Base-by-base conservation (phyloP, 2,113 vertebrate species). In the Forbesichthys agassizii region DNA sequence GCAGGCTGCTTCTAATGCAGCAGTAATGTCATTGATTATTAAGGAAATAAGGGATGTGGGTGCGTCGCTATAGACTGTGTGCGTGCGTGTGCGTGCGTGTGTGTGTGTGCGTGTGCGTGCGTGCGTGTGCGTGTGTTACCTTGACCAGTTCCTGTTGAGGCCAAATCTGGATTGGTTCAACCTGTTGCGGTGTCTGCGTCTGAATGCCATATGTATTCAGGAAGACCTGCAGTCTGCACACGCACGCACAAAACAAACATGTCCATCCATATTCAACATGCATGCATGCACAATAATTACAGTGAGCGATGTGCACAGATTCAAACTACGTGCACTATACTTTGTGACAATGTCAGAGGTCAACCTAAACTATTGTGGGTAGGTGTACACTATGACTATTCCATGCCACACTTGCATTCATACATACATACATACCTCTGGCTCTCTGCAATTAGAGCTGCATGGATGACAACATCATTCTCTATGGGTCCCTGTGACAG, bases 151-250 rank as follows among this genome's bases (percentile, higher is more conserved):
- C 98, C 78, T 97, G 95, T 77, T 99, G 98, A 48, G 96, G 93
- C 98, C 98, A 99, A 84, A 99, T 99, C 90, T 99, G 97, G 82
- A 99, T 99, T 53, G 98, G 98, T 77, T 99, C 98, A 70, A 98
- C 97, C 81, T 99, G 98, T 70, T 97, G 96, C 1, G 97, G 98
- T 0, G 98, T 99, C 82, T 99, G 98, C 8, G 97, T 99, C 80
- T 98, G 96, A 80, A 99, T 99, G 42, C 98, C 98, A 0, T 98
- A 99, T 0, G 98, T 99, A 86, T 99, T 99, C 75, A 99, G 89
- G 85, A 99, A 99, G 42, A 99, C 97, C 78, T 99, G 97, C n/a
- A 99, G 89, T 66, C 96, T 98, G 49, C 0, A 48, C 59, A 90
- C 12, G 75, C 67, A 67, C 48, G 72, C 61, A 58, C 27, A 64